A percentile compares a stretch with the other conserved stretches of the same genome.
phyloP scores from a whole-genome alignment of 64 coral and sea anemone species.

The Acropora yongei region DNA sequence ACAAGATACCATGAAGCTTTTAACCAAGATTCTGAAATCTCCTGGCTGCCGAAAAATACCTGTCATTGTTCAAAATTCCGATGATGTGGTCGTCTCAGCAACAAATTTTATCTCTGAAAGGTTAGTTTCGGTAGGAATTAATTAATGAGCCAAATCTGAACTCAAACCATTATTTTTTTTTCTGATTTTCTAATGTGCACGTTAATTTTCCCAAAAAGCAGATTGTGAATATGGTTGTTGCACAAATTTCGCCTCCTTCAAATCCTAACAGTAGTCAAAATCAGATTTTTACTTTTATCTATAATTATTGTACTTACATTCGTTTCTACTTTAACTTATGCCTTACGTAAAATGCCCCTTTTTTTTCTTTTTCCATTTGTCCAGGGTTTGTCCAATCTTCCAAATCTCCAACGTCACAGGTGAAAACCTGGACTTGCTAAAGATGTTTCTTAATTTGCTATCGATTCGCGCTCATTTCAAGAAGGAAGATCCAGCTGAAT shows the following conservation, averaged over 20 bases:
- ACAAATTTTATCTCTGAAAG: slow-evolving; percentile 99
- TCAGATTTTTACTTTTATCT: too few species aligned
- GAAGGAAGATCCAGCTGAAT: slow-evolving; percentile 88
- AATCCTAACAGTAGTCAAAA: too few species aligned
- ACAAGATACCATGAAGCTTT: slow-evolving; percentile 96
- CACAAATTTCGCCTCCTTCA: too few species aligned
- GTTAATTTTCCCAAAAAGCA: too few species aligned
- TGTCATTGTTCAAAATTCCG: slow-evolving; percentile 91
- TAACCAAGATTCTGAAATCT: slow-evolving; percentile 94
- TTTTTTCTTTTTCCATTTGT: background rate
- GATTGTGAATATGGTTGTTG: too few species aligned
- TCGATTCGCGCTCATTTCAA: slow-evolving; percentile 77
- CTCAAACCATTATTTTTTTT: too few species aligned
- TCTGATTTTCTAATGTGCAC: too few species aligned
- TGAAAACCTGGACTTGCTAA: slow-evolving; percentile 92
- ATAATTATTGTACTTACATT: too few species aligned
- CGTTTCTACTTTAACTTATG: background rate
- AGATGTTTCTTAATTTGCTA: slow-evolving; percentile 96
- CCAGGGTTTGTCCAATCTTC: slow-evolving; percentile 98
- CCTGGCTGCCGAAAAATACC: slow-evolving; percentile 98
- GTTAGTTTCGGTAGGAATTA: slow-evolving; percentile 14
- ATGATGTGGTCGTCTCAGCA: slow-evolving; percentile 96
- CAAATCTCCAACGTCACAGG: slow-evolving; percentile 98
- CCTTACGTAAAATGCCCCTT: background rate
- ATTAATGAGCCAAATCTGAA: background rate